These are phyloP conservation scores for Diarsia dahlii DNA, from an alignment of 2,888 invertebrate species.

Conservation along the genomic window DNA sequence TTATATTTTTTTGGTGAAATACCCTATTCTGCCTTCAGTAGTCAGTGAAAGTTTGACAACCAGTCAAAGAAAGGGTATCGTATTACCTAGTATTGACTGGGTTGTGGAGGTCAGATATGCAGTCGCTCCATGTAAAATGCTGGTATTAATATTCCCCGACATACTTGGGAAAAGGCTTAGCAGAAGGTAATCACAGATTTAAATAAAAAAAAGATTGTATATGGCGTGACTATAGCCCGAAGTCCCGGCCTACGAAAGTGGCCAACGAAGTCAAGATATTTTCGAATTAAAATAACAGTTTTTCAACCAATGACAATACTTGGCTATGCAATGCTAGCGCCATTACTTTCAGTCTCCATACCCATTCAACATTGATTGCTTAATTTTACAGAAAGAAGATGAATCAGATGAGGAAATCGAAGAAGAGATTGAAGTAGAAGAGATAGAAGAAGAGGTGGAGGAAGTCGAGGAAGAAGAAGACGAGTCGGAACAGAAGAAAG, in stretches of 20 bases:
- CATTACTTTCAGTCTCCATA: background rate
- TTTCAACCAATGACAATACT: background rate
- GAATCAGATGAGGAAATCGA: conserved; percentile 85
- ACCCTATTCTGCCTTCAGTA: too few species aligned
- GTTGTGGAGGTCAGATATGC: too few species aligned
- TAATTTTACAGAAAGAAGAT: conserved; percentile 81
- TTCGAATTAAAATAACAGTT: background rate
- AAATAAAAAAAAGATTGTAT: too few species aligned
- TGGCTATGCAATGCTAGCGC: background rate
- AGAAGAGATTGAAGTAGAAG: conserved; percentile 85
- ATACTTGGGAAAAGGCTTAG: too few species aligned
- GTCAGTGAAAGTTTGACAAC: too few species aligned
- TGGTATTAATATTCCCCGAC: too few species aligned
- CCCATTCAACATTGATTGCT: background rate
- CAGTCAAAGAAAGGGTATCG: too few species aligned
- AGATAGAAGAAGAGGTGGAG: conserved; percentile 84
- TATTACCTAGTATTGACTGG: too few species aligned
- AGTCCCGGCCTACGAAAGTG: background rate
- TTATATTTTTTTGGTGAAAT: too few species aligned
- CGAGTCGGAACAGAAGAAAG: conserved; percentile 46
- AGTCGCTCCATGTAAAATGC: too few species aligned
- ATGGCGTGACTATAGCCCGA: background rate
- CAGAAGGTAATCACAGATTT: too few species aligned
- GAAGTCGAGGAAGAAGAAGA: conserved; percentile 76
- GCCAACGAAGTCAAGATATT: background rate